These are phyloP conservation scores for Drosophila tanythrix DNA, from an alignment of 2,888 invertebrate genomes.

Conservation along the genomic window DNA sequence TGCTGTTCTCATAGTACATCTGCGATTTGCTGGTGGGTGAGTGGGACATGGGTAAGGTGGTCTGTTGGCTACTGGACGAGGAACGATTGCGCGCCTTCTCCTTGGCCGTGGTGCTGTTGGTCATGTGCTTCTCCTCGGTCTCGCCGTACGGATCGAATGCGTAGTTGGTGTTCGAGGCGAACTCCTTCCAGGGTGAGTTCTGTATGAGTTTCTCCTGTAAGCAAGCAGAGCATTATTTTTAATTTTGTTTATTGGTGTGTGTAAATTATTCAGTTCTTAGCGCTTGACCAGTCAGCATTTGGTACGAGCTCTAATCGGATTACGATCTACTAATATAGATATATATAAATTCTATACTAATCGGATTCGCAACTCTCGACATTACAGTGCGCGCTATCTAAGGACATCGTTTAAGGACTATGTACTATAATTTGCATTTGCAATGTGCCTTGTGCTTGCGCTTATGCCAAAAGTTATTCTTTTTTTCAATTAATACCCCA, in stretches of 20 bases:
- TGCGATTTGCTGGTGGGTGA: conserved; percentile 84
- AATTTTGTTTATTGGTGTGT: neutral
- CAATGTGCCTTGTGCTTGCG: conserved; percentile 64
- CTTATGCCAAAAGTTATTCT: conserved; percentile 24
- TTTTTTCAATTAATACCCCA: neutral
- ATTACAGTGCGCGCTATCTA: conserved; percentile 41
- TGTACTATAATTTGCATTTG: conserved; percentile 53
- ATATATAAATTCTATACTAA: conserved; percentile 3
- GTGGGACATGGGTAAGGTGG: conserved; percentile 85
- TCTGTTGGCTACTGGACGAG: conserved; percentile 81
- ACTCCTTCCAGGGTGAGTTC: conserved; percentile 95
- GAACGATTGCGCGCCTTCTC: conserved; percentile 81
- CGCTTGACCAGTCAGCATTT: conserved; percentile 84
- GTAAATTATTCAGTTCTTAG: conserved; percentile 15
- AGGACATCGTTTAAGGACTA: conserved; percentile 30
- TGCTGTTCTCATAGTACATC: conserved; percentile 82
- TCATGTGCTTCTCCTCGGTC: conserved; percentile 89
- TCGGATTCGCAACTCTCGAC: conserved; percentile 14
- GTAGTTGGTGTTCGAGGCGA: conserved; percentile 92
- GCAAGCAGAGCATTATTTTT: conserved; percentile 18
- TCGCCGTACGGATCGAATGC: conserved; percentile 95
- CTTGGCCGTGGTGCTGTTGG: conserved; percentile 72
- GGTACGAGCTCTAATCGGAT: conserved; percentile 32
- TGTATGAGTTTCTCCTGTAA: conserved; percentile 92
- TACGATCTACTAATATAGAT: conserved; percentile 2